Conservation (phyloP, 2,113 vertebrate genomes). For the Heliornis fulica region DNA sequence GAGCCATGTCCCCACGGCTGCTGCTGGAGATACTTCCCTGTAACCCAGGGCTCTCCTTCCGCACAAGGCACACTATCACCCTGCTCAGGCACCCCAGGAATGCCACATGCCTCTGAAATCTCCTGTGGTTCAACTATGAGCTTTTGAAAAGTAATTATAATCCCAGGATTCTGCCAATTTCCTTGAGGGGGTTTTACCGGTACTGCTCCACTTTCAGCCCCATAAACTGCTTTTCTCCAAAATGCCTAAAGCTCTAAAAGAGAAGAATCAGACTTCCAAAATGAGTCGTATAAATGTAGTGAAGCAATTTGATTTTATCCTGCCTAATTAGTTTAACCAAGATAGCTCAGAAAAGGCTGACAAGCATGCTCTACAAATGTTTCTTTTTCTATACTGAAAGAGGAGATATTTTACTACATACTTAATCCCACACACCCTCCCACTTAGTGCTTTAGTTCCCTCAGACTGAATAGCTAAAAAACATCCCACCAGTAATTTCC, state of each 20-base stretch:
- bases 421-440: rapidly evolving
- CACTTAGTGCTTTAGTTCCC: not conserved
- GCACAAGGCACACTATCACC: rapidly evolving
- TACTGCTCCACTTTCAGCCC: not conserved
- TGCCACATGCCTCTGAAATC: not conserved
- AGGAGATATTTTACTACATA: not conserved
- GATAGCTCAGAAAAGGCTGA: not conserved
- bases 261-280: not conserved
- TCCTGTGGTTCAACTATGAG: not conserved
- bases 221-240: too few species aligned
- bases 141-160: not conserved
- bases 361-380: not conserved
- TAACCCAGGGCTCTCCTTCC: not conserved
- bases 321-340: not conserved
- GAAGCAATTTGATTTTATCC: not conserved
- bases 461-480: not conserved
- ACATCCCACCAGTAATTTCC: not conserved
- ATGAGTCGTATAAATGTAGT: not conserved
- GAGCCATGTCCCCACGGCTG: not conserved
- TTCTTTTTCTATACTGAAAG: not conserved
- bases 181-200: not conserved
- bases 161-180: not conserved
- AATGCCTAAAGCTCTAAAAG: not conserved
- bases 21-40: not conserved
- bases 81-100: not conserved